Base-by-base conservation (phyloP, 2,888 invertebrate genomes). In the Drosophila mimica region DNA sequence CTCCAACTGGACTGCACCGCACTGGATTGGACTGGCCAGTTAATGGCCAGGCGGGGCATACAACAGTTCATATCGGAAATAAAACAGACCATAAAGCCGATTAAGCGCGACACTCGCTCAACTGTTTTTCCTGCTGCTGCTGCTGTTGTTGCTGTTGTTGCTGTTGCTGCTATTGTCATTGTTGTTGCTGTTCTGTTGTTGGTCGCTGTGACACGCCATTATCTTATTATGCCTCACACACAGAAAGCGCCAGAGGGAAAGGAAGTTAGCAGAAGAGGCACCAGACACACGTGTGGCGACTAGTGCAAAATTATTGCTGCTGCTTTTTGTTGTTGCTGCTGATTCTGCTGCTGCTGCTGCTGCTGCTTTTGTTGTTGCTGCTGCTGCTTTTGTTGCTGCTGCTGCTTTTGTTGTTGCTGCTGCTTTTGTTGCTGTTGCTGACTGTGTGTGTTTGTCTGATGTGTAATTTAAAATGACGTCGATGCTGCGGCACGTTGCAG, bases 71-170 rank as follows among this genome's bases (percentile, higher is more conserved):
- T 88, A 86, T 86, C 88, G 79, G 70, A 86, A 82, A 88, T 86
- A 89, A 86, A 89, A 89, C 90, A 88, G 86, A 88, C 83, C 90
- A 85, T 89, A 89, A 89, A 86, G 90, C 85, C 88, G 85, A 86
- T 86, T 86, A 89, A 88, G 74, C 74, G 82, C 89, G 76, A 83
- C 89, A 83, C 87, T 83, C 78, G 87, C 67, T 78, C 79, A 86
- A 89, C 76, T 79, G 70, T 71, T 72, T 84, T 74, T 80, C 60
- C 51, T 65, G 61, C 57, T 64, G 76, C 20, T 64, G 72, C 11
- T 63, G 66, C 5, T 49, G 48, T 2, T 46, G 59, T 0, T 74
- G 52, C 2, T 46, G 56, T 0, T 74, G 60, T 1, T 72, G 72
- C 28, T 58, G 67, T 59, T 81, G 54, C 17, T 68, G 49, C 51